Evolutionary conservation across 2,113 vertebrate species (phyloP), one percentile per base, ranked within the genome.

Genomic region (Callocephalon fimbriatum): DNA sequence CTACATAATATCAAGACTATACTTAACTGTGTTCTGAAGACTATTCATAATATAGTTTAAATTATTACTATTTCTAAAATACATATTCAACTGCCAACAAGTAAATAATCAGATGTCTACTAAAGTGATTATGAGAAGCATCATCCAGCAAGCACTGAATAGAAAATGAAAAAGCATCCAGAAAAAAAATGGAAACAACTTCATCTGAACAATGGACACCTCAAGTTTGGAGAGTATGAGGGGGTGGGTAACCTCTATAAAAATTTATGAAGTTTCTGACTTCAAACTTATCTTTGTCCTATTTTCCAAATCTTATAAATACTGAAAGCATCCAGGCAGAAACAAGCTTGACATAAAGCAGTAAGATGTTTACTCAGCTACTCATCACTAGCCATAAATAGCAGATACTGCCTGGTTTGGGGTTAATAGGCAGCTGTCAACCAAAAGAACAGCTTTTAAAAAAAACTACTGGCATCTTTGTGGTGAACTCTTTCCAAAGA

Each of bases 261-360:
- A 76, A 83, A 45, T 37, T 14, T 20, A 6, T 12, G 1, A 77
- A 35, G 27, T 37, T 78, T 81, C 59, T 74, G 27, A 15, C n/a
- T 87, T 76, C 53, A 83, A 86, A 17, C 2, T 7, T 65, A 37
- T 38, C 15, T 80, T 76, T 42, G 38, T 82, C 22, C 27, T 32
- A 0, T 73, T 74, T 87, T 77, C 68, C 27, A 61, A 44, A 65
- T 62, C 40, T 80, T 48, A n/a, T 1, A 61, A 88, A 61, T 44
- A 31, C 11, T 53, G 29, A 62, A 90, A 74, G 42, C 18, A 71
- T 23, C 16, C 12, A 45, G 10, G 31, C 42, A 92, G 65, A 70
- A 84, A 72, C 1, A 0, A 70, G 16, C 50, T 27, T 5, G 0
- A 79, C 7, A 40, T 15, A 62, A 0, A 86, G 56, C 19, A 88